Evolutionary conservation across 2,113 vertebrate genomes (phyloP).

Genomic region (Saguinus imperator): DNA sequence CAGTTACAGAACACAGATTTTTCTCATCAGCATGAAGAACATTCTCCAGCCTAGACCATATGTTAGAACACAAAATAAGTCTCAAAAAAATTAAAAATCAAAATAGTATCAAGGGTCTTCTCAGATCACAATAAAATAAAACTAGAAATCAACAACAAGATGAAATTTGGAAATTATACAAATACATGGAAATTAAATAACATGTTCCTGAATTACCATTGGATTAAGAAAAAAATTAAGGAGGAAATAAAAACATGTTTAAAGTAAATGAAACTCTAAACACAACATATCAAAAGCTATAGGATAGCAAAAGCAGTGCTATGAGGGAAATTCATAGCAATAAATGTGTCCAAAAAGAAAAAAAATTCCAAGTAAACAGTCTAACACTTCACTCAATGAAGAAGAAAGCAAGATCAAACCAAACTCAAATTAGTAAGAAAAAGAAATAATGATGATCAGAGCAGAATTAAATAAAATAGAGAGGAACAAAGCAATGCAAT

Average conservation of each 20-base stretch:
- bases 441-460: neutral
- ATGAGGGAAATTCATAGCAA: neutral
- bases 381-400: neutral
- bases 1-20: neutral
- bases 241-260: neutral
- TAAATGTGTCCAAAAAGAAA: neutral
- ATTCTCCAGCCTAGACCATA: neutral
- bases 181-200: neutral
- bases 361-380: neutral
- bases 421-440: neutral
- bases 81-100: neutral
- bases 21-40: neutral
- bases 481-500: neutral
- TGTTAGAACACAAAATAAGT: neutral
- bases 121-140: neutral
- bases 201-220: neutral
- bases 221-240: neutral
- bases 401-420: neutral
- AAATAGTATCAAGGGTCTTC: neutral
- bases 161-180: neutral
- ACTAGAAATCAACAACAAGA: neutral
- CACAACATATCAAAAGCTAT: neutral
- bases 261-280: neutral
- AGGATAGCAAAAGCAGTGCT: neutral
- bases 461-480: neutral